phyloP scores from a whole-genome alignment of 2,888 invertebrate genomes.

The Oscheius sp. region DNA sequence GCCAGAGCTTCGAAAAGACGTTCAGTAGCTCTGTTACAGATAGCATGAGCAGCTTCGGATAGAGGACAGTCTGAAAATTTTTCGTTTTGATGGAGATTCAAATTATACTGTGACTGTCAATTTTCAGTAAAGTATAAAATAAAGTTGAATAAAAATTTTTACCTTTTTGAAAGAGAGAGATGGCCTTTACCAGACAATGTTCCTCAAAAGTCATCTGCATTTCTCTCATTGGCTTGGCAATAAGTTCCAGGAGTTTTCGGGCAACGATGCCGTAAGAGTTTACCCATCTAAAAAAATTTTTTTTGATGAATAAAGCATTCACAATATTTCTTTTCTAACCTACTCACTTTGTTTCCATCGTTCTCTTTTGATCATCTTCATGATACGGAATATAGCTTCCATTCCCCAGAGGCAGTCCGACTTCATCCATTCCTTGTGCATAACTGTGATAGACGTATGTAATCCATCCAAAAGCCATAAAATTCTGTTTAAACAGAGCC shows the following conservation, averaged over 20 bases:
- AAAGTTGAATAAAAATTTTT: neutral
- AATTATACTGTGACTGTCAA: too few relatives aligned
- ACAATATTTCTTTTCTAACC: too few relatives aligned
- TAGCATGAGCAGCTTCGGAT: slow-evolving; percentile 36
- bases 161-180: slow-evolving; percentile 58
- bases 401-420: slow-evolving; percentile 56
- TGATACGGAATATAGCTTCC: slow-evolving; percentile 56
- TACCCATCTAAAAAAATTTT: slow-evolving; percentile 44
- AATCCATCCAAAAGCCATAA: slow-evolving; percentile 62
- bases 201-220: slow-evolving; percentile 56
- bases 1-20: slow-evolving; percentile 47
- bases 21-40: slow-evolving; percentile 41
- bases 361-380: slow-evolving; percentile 43
- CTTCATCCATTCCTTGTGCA: slow-evolving; percentile 32
- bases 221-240: slow-evolving; percentile 54
- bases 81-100: neutral
- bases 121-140: neutral
- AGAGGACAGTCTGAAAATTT: slow-evolving; percentile 48
- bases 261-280: slow-evolving; percentile 55
- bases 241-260: slow-evolving; percentile 52
- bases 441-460: slow-evolving; percentile 55
- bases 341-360: slow-evolving; percentile 42
- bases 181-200: slow-evolving; percentile 56
- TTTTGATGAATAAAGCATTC: neutral
- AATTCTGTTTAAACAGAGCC: slow-evolving; percentile 59